Conservation (phyloP, 1,140 invertebrate genomes). For the Drosophila ananassae region DNA sequence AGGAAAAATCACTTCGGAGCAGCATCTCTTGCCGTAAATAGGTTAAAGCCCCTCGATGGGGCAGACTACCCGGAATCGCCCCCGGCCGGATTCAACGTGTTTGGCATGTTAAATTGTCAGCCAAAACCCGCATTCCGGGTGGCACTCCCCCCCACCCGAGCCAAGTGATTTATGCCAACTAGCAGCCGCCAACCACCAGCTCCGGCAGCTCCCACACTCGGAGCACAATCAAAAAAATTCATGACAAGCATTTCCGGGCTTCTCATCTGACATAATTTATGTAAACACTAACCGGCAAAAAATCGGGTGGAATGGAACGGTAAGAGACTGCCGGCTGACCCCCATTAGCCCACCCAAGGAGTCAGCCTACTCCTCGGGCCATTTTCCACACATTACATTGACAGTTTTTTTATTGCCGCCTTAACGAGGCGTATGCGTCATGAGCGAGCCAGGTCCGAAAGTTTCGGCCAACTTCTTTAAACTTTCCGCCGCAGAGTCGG, state of each 20-base stretch:
- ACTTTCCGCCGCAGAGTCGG: conserved; percentile 4
- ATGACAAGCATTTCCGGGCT: conserved; percentile 79
- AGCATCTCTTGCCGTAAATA: conserved; percentile 39
- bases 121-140: conserved; percentile 38
- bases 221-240: conserved; percentile 55
- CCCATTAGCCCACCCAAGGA: conserved; percentile 15
- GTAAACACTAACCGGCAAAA: conserved; percentile 59
- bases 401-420: conserved; percentile 64
- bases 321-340: conserved; percentile 64
- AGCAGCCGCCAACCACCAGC: conserved; percentile 11
- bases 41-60: conserved; percentile 38
- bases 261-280: conserved; percentile 76
- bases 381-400: conserved; percentile 63
- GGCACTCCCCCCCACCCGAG: conserved; percentile 12
- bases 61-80: conserved; percentile 26
- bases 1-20: conserved; percentile 10
- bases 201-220: conserved; percentile 6
- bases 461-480: conserved; percentile 40
- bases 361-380: conserved; percentile 23
- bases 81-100: conserved; percentile 59
- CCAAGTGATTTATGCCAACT: conserved; percentile 67
- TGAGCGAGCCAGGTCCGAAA: conserved; percentile 21
- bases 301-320: background rate
- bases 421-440: conserved; percentile 72
- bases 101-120: conserved; percentile 69